These are phyloP conservation scores for Drosophila putrida DNA, from an alignment of 2,888 invertebrate species.

Conservation along the genomic window DNA sequence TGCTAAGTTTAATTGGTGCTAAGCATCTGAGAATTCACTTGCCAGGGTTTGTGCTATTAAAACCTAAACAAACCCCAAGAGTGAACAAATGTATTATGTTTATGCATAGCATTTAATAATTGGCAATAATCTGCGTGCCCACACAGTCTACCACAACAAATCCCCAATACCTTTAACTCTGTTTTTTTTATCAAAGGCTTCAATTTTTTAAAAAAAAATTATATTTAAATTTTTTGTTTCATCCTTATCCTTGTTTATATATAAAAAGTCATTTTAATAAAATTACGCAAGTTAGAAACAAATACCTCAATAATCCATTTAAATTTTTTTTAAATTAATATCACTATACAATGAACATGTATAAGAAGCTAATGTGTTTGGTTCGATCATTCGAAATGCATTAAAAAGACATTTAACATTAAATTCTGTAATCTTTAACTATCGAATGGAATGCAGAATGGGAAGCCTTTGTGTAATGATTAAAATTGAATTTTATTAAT, in stretches of 20 bases:
- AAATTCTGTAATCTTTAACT: slow-evolving; percentile 46
- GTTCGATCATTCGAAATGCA: slow-evolving; percentile 32
- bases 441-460: slow-evolving; percentile 39
- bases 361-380: slow-evolving; percentile 22
- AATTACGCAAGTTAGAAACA: slow-evolving; percentile 64
- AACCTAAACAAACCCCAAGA: slow-evolving; percentile 37
- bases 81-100: slow-evolving; percentile 58
- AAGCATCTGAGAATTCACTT: slow-evolving; percentile 70
- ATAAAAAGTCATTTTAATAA: slow-evolving; percentile 70
- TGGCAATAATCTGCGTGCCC: slow-evolving; percentile 55
- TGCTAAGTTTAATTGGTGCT: slow-evolving; percentile 73
- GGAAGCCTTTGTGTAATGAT: slow-evolving; percentile 58
- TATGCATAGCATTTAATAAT: slow-evolving; percentile 71
- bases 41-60: slow-evolving; percentile 38
- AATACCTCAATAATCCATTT: slow-evolving; percentile 51
- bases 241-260: slow-evolving; percentile 63
- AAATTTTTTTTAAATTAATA: slow-evolving; percentile 16
- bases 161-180: slow-evolving; percentile 19
- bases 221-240: slow-evolving; percentile 54
- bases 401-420: slow-evolving; percentile 58
- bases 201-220: slow-evolving; percentile 27
- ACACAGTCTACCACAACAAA: slow-evolving; percentile 40
- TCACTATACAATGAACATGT: slow-evolving; percentile 16
- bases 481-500: slow-evolving; percentile 46
- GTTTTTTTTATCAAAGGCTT: slow-evolving; percentile 39